These are phyloP conservation scores for Peromyscus attwateri DNA, from an alignment of 2,797 vertebrate species.

Conservation along the genomic window DNA sequence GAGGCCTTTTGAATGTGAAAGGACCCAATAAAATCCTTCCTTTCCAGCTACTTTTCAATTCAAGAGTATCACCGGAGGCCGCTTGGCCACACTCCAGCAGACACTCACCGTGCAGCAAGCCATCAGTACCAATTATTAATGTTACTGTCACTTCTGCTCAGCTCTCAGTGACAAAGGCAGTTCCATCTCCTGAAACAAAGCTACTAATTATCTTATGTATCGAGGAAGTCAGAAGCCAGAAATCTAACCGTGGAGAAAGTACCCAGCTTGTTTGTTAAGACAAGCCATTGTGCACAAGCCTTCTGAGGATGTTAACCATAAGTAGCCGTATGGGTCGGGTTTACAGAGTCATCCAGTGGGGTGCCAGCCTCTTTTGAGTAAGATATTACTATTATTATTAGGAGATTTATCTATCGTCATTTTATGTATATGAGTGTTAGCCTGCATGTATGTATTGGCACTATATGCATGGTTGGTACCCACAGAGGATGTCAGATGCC, in stretches of 20 bases:
- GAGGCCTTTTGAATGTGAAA: neutral
- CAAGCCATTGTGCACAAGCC: neutral
- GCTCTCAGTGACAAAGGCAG: neutral
- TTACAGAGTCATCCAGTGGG: neutral
- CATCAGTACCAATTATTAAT: neutral
- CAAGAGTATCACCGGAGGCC: neutral
- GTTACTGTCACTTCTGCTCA: neutral
- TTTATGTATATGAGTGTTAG: neutral
- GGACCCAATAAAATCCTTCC: neutral
- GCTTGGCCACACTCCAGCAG: neutral
- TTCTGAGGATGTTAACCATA: neutral
- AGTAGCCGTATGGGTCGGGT: neutral
- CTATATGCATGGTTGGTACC: neutral
- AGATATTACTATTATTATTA: neutral
- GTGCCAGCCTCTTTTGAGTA: neutral
- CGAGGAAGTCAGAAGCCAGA: conserved; percentile 7
- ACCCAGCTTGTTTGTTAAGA: neutral
- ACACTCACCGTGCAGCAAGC: neutral
- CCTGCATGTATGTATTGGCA: neutral
- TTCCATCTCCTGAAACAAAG: conserved; percentile 38
- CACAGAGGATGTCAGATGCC: neutral
- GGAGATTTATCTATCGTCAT: neutral
- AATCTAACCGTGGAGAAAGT: neutral
- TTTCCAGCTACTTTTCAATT: conserved; percentile 4
- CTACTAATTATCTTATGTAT: neutral